A percentile compares a stretch with the other conserved stretches of the same genome.
Conservation (phyloP, 2,888 invertebrate genomes). For the Junonia oenone region DNA sequence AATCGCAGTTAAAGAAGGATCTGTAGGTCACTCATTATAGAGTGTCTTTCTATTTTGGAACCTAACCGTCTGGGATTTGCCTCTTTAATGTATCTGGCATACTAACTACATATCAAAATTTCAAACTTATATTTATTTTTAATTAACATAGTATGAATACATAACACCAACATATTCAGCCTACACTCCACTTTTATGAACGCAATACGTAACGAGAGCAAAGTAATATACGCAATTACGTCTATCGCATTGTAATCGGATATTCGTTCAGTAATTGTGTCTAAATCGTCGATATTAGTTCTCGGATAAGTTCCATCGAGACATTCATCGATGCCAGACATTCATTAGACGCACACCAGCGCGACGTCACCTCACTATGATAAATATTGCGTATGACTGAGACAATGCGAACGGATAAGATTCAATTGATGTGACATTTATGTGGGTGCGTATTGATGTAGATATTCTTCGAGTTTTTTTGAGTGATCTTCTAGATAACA, state of each 20-base stretch:
- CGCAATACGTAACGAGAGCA: neutral
- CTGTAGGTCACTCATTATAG: too few relatives aligned
- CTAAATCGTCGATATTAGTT: constrained; percentile 64
- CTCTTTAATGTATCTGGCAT: too few relatives aligned
- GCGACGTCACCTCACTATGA: constrained; percentile 33
- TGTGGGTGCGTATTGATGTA: too few relatives aligned
- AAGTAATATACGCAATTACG: neutral
- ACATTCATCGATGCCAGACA: constrained; percentile 58
- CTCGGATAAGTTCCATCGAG: constrained; percentile 43
- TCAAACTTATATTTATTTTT: too few relatives aligned
- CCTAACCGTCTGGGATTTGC: too few relatives aligned
- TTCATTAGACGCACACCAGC: constrained; percentile 57
- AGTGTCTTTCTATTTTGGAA: too few relatives aligned
- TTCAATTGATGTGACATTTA: constrained; percentile 22
- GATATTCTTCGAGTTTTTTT: too few relatives aligned
- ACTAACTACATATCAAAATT: too few relatives aligned
- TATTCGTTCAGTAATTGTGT: constrained; percentile 61
- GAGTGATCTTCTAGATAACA: too few relatives aligned
- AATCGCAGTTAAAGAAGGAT: too few relatives aligned
- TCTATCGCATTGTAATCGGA: constrained; percentile 27
- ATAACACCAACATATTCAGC: neutral
- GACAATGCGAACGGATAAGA: constrained; percentile 26
- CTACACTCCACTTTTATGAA: neutral
- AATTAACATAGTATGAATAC: neutral
- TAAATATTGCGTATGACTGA: constrained; percentile 38